Conservation (phyloP, 2,113 vertebrate genomes). For the Cervus canadensis region DNA sequence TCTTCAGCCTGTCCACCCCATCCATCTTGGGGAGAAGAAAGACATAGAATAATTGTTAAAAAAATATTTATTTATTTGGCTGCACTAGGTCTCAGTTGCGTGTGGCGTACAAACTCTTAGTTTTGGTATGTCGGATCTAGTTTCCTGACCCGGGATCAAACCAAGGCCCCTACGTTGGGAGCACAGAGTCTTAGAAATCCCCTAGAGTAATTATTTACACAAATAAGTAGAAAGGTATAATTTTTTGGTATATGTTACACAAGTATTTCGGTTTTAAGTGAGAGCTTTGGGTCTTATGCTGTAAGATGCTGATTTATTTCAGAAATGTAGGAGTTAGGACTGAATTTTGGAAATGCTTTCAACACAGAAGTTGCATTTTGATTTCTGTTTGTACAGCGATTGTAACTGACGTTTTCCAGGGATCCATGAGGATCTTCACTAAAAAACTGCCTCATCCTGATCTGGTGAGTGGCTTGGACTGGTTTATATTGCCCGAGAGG, state of each 20-base stretch:
- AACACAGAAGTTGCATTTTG: neutral
- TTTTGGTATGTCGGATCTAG: neutral
- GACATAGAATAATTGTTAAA: neutral
- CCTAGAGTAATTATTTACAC: neutral
- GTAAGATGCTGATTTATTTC: neutral
- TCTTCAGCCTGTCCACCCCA: neutral
- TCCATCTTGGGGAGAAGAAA: neutral
- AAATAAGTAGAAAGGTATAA: neutral
- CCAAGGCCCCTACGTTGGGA: neutral
- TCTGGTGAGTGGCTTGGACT: slow-evolving; percentile 81
- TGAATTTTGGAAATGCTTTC: slow-evolving; percentile 2
- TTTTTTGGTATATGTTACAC: neutral
- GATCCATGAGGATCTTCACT: slow-evolving; percentile 97
- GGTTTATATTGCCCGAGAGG: neutral
- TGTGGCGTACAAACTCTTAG: neutral
- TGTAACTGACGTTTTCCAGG: slow-evolving; percentile 95
- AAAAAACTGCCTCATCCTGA: slow-evolving; percentile 97
- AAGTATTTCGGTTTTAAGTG: neutral
- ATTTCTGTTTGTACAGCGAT: slow-evolving; percentile 82
- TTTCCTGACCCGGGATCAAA: neutral
- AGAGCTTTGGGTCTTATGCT: neutral
- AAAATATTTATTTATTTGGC: neutral
- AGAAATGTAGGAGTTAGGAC: neutral
- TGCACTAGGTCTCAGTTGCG: neutral
- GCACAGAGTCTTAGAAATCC: neutral